Evolutionary conservation across 1,140 invertebrate genomes (phyloP), one percentile per base, ranked within the genome.

Genomic region (Eubasilissa regina): DNA sequence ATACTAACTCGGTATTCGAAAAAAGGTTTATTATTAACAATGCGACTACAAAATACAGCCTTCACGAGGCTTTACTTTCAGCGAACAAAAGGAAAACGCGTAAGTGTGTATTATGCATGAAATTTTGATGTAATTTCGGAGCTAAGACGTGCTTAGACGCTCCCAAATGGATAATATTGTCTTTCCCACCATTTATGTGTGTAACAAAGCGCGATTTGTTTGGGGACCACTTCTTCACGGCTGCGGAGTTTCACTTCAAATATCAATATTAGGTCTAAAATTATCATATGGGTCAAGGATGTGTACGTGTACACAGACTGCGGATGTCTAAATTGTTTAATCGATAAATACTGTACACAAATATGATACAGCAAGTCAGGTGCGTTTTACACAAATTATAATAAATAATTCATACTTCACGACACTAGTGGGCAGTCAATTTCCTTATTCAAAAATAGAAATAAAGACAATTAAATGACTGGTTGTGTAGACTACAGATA

Each of bases 71-170:
- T 13, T 64, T 35, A 35, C 35, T 35, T 64, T 64, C 60, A 25
- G 13, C 13, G 60, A 64, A 64, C 13, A 64, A 43, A 13, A 43
- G 12, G 60, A 64, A 64, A 64, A 64, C 19, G 60, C 35, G 13
- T 25, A 64, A 64, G 60, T 35, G 60, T 25, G 60, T 64, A 64
- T 64, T 64, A 64, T 64, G 60, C 35, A 64, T 64, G 60, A 64
- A 64, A 64, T 64, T 64, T 64, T 64, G 60, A 64, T 64, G 60
- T 64, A 64, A 64, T 64, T 64, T 64, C 35, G 60, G 35, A 21
- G 60, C 60, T 35, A 43, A 64, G 19, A 64, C 60, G 60, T 64
- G 60, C 60, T 64, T 64, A 64, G 60, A 64, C 60, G 35, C 35
- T 64, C 60, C 60, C 21, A 43, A 64, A 64, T 35, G 60, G 60